Evolutionary conservation across 23 tunicate genomes (phyloP).

Genomic region (Halocynthia roretzi): DNA sequence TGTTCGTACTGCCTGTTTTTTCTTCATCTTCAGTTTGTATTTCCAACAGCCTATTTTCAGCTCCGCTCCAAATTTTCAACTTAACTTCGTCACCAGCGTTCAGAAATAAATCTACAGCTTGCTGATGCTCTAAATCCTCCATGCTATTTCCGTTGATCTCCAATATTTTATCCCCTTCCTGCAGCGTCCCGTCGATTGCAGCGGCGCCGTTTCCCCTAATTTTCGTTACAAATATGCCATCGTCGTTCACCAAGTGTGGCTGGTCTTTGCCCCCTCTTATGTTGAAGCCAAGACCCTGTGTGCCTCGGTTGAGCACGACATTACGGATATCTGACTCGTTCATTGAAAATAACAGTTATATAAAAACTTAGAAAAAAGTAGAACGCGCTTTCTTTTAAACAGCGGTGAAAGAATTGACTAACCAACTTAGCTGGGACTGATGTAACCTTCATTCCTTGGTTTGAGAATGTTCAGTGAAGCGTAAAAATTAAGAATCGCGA

Average conservation of each 20-base stretch:
- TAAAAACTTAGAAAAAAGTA: too few species aligned
- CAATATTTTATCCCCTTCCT: conserved; percentile 87
- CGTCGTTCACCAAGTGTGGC: conserved; percentile 68
- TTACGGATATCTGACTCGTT: background rate
- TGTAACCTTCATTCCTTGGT: too few species aligned
- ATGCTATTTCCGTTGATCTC: conserved; percentile 54
- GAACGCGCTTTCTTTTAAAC: too few species aligned
- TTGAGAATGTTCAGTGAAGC: too few species aligned
- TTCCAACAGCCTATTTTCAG: conserved; percentile 42
- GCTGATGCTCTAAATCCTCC: conserved; percentile 37
- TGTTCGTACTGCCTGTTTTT: too few species aligned
- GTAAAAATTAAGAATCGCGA: too few species aligned
- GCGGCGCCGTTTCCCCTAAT: conserved; percentile 82
- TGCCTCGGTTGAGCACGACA: conserved; percentile 5
- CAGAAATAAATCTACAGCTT: conserved; percentile 56
- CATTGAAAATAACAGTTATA: too few species aligned
- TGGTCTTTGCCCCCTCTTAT: conserved; percentile 90
- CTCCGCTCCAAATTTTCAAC: conserved; percentile 58
- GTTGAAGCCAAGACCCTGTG: conserved; percentile 86
- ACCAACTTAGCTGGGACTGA: too few species aligned
- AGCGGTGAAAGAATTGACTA: too few species aligned
- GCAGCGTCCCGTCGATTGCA: conserved; percentile 68
- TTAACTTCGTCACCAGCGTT: conserved; percentile 55
- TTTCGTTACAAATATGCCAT: conserved; percentile 91
- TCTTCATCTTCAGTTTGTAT: too few species aligned